Evolutionary conservation across 2,797 vertebrate species (phyloP), one percentile per base, ranked within the genome.

Genomic region (Sphaeramia orbicularis): DNA sequence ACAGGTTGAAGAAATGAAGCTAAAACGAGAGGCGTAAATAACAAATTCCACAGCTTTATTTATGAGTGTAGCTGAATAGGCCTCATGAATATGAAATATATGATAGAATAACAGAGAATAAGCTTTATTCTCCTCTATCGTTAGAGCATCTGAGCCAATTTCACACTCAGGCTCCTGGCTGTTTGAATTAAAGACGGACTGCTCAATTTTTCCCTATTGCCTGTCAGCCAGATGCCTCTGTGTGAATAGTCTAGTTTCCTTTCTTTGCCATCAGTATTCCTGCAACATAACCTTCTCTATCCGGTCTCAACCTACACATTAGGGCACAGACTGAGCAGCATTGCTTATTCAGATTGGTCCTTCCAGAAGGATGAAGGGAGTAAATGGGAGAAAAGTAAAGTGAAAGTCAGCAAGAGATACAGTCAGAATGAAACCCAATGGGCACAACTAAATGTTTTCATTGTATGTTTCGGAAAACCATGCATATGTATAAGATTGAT

Each of bases 131-230:
- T 73, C 38, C 36, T 73, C 38, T 61, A 76, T 88, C 65, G 83
- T 61, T 43, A 21, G 43, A 76, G 64, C 51, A 86, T 88, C 86
- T 71, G 59, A 91, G 69, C 70, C 72, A 88, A 83, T 91, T 89
- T 89, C 86, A 87, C 83, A 81, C 78, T 69, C 60, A 67, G 49
- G 54, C 50, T 78, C 57, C 76, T 60, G 50, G 59, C 65, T 63
- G 71, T 82, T 79, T 60, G 72, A 89, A 86, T 86, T 69, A 57
- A 86, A 84, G 55, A 78, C 36, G 10, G 35, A 62, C 79, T 44
- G 38, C 59, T 72, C 84, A 71, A 40, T 12, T 71, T 68, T 69
- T 24, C 54, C 42, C 42, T 35, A 42, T 80, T 89, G 81, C 87
- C 57, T 59, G 10, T 59, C 52, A 76, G 71, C 81, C 67, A 78